These are phyloP conservation scores for Gephyroberyx darwinii DNA, from an alignment of 2,797 vertebrate genomes.

Conservation along the genomic window DNA sequence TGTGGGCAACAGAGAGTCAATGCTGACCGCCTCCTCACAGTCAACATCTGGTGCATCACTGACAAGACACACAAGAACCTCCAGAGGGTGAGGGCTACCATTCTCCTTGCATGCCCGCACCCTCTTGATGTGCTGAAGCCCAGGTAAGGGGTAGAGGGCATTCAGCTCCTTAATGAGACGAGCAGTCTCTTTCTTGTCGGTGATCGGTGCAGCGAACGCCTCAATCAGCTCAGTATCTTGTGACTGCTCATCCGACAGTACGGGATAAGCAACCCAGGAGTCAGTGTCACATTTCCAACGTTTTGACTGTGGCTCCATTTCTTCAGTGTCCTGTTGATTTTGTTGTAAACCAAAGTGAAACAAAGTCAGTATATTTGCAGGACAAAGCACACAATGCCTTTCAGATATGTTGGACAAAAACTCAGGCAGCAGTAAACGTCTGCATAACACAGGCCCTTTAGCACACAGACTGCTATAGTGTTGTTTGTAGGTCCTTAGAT, in stretches of 20 bases:
- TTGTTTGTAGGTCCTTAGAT: background rate
- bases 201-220: constrained; percentile 84
- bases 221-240: constrained; percentile 77
- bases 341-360: constrained; percentile 32
- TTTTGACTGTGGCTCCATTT: constrained; percentile 82
- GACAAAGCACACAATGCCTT: constrained; percentile 21
- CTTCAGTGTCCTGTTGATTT: constrained; percentile 48
- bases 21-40: background rate
- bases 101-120: constrained; percentile 78
- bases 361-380: constrained; percentile 36
- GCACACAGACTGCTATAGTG: background rate
- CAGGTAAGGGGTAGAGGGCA: constrained; percentile 72
- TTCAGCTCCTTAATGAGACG: constrained; percentile 83
- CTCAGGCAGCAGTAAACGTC: too few species aligned
- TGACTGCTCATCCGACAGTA: constrained; percentile 85
- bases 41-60: constrained; percentile 40
- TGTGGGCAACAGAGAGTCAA: constrained; percentile 73
- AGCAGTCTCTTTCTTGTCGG: constrained; percentile 85
- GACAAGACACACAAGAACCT: constrained; percentile 84
- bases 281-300: constrained; percentile 63
- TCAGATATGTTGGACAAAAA: background rate
- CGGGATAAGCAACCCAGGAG: constrained; percentile 79
- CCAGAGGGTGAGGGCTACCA: constrained; percentile 73
- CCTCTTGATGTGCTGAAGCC: constrained; percentile 86
- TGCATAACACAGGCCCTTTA: background rate